These are phyloP conservation scores for Chalcis sispes DNA, from an alignment of 2,888 invertebrate species.

Conservation along the genomic window DNA sequence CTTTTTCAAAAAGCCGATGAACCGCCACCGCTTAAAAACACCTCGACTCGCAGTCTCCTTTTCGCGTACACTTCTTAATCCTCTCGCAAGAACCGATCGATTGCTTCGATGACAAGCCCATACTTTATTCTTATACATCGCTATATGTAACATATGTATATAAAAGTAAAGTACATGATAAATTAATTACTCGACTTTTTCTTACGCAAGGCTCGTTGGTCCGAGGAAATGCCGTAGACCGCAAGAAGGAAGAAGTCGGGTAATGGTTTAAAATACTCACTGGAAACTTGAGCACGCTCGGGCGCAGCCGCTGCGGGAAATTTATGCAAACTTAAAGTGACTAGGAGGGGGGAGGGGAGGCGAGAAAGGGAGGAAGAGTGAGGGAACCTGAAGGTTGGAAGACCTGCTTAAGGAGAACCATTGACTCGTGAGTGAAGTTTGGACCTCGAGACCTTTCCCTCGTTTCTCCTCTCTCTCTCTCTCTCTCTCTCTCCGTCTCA, in stretches of 20 bases:
- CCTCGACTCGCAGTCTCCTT: conserved; percentile 6
- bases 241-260: background rate
- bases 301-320: conserved; percentile 11
- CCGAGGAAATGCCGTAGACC: background rate
- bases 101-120: conserved; percentile 1
- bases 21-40: conserved; percentile 32
- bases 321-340: conserved; percentile 42
- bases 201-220: background rate
- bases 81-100: conserved; percentile 39
- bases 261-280: conserved; percentile 26
- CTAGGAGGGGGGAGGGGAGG: background rate
- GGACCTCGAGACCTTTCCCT: background rate
- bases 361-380: background rate
- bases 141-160: too few relatives aligned
- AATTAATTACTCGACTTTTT: conserved; percentile 34
- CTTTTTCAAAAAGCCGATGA: background rate
- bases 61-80: conserved; percentile 25
- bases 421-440: conserved; percentile 2
- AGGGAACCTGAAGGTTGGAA: background rate
- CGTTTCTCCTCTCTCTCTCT: background rate
- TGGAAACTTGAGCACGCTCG: conserved; percentile 13
- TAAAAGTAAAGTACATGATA: background rate
- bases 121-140: conserved; percentile 24
- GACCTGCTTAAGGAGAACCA: conserved; percentile 1
- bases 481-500: background rate